phyloP scores from a whole-genome alignment of 64 coral and sea anemone genomes.

The Trachythela sp. region DNA sequence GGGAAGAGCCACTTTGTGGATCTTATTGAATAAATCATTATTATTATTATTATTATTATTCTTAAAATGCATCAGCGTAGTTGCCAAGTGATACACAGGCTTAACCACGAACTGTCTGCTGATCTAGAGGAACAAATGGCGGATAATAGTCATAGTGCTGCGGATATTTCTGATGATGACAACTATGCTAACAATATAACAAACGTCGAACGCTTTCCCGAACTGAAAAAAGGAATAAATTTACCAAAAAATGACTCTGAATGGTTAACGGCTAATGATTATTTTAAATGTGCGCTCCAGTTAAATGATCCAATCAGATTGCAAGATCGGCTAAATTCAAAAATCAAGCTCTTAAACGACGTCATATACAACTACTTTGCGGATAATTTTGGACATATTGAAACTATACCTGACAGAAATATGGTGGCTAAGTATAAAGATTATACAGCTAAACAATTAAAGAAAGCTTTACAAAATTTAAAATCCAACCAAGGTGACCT shows the following conservation, averaged over 20 bases:
- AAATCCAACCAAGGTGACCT: background rate
- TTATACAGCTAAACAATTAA: background rate
- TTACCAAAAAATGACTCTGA: slow-evolving; percentile 25
- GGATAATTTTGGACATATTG: background rate
- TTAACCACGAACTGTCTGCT: background rate
- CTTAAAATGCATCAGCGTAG: too few species aligned
- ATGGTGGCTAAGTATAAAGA: background rate
- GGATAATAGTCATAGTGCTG: background rate
- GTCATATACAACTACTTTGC: slow-evolving; percentile 16
- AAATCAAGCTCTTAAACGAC: background rate
- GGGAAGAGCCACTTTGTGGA: too few species aligned
- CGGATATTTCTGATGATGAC: slow-evolving; percentile 13
- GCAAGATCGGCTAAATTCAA: background rate
- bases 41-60: too few species aligned
- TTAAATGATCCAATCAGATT: background rate
- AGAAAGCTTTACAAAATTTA: background rate
- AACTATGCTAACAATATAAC: slow-evolving; percentile 9
- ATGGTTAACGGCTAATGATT: slow-evolving; percentile 3
- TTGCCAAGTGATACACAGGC: too few species aligned
- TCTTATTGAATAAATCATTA: too few species aligned
- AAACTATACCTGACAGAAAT: background rate
- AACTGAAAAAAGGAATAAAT: slow-evolving; percentile 34
- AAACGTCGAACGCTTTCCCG: background rate
- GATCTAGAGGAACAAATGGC: slow-evolving; percentile 35
- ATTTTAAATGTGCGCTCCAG: slow-evolving; percentile 13